A percentile compares a stretch with the other conserved stretches of the same genome.
Evolutionary conservation across 2,113 vertebrate species (phyloP).

Genomic region (Choloepus hoffmanni): DNA sequence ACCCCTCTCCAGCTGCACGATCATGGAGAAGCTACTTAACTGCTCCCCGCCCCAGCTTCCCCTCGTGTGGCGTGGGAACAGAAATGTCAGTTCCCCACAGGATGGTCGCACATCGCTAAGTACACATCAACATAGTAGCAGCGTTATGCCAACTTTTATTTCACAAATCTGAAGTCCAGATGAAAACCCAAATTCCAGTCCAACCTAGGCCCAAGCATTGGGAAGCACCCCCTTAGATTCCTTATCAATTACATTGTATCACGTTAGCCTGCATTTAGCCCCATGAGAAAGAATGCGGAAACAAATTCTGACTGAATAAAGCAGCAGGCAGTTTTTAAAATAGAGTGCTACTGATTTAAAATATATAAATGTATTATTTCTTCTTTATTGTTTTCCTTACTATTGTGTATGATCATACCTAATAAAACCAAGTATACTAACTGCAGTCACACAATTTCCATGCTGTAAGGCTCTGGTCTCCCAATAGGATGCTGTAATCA

Average conservation of each 20-base stretch:
- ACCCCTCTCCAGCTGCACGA: background rate
- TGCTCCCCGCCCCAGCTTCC: background rate
- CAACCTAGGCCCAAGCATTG: background rate
- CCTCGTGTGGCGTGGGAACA: background rate
- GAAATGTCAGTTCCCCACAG: background rate
- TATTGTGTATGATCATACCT: background rate
- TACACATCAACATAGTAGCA: background rate
- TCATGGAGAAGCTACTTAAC: background rate
- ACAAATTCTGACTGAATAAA: background rate
- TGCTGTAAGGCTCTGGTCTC: background rate
- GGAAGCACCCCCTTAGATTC: background rate
- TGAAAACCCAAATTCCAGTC: background rate
- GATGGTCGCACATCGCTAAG: fast-evolving
- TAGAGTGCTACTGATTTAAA: background rate
- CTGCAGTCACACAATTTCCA: background rate
- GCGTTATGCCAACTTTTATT: background rate
- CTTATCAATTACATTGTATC: background rate
- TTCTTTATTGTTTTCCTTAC: background rate
- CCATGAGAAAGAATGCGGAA: background rate
- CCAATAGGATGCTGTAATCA: background rate
- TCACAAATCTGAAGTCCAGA: background rate
- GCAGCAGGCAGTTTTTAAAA: background rate
- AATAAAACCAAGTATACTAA: background rate
- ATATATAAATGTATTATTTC: background rate
- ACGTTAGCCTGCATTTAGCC: background rate